Conservation (phyloP, 1,140 invertebrate genomes). For the Bilobella aurantiaca region DNA sequence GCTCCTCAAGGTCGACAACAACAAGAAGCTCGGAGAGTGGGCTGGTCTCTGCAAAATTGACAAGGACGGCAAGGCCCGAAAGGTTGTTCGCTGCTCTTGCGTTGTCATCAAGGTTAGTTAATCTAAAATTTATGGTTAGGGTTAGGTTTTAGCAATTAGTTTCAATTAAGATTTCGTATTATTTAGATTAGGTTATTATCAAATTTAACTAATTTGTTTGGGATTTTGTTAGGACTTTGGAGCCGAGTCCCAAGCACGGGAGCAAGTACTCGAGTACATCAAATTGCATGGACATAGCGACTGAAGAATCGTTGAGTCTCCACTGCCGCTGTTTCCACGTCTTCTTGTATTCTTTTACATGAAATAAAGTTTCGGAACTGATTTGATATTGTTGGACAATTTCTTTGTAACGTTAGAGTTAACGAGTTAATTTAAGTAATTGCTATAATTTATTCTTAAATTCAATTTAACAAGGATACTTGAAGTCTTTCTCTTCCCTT, state of each 20-base stretch:
- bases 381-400: too few species aligned
- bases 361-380: neutral
- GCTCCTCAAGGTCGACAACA: slow-evolving; percentile 92
- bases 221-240: slow-evolving; percentile 30
- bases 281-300: slow-evolving; percentile 25
- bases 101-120: slow-evolving; percentile 79
- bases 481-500: neutral
- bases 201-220: too few species aligned
- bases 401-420: too few species aligned
- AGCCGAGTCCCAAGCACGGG: slow-evolving; percentile 25
- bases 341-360: slow-evolving; percentile 1
- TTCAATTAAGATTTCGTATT: too few species aligned
- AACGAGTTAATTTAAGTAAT: too few species aligned
- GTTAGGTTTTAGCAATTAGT: too few species aligned
- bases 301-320: neutral
- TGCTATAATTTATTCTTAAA: too few species aligned
- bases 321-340: neutral
- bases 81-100: slow-evolving; percentile 96
- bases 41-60: slow-evolving; percentile 98
- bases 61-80: slow-evolving; percentile 94
- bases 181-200: neutral
- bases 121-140: too few species aligned
- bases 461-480: slow-evolving; percentile 7
- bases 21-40: slow-evolving; percentile 98
- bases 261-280: slow-evolving; percentile 34